Evolutionary conservation across 1,140 invertebrate species (phyloP), one percentile per base, ranked within the genome.

Genomic region (Pemphigus obesinymphae): DNA sequence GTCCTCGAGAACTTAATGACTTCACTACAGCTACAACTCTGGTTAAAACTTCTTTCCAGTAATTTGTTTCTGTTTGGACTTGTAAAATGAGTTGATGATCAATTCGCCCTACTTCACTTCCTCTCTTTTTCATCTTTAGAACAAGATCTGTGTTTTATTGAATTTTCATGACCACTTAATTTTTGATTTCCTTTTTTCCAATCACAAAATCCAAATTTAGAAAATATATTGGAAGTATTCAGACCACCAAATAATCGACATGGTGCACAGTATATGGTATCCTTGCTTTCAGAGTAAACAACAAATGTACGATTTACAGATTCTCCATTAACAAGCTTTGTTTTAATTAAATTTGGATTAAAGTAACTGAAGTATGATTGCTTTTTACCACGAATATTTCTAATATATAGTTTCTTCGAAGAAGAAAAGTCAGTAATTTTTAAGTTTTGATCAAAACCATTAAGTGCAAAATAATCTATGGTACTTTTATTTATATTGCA

Each of bases 251-350:
- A 86, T 68, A 85, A 53, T 63, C 82, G 78, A 82, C 85, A 86
- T 58, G 84, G 68, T 75, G 37, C 84, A 82, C 85, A 86, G 70
- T 84, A 86, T 37, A 85, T 73, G 50, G 53, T 66, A 29, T 83
- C 84, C 8, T 83, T 84, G 66, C 83, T 84, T 83, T 83, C 20
- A 31, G 86, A 86, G 84, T 85, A 86, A 75, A 85, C 55, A 73
- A 85, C 37, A 85, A 83, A 85, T 1, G 34, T 63, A 55, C 85
- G 82, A 58, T 43, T 45, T 76, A 45, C 50, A 43, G 75, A 82
- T 84, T 86, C 84, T 17, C 84, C 83, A 84, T 85, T 85, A 23
- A 83, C 13, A 4, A 85, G 68, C 83, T 85, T 82, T 73, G 83
- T 63, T 20, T 82, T 55, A 82, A 85, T 84, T 34, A 84, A 82